phyloP scores from a whole-genome alignment of 2,113 vertebrate genomes.

The Ammodytes dubius region DNA sequence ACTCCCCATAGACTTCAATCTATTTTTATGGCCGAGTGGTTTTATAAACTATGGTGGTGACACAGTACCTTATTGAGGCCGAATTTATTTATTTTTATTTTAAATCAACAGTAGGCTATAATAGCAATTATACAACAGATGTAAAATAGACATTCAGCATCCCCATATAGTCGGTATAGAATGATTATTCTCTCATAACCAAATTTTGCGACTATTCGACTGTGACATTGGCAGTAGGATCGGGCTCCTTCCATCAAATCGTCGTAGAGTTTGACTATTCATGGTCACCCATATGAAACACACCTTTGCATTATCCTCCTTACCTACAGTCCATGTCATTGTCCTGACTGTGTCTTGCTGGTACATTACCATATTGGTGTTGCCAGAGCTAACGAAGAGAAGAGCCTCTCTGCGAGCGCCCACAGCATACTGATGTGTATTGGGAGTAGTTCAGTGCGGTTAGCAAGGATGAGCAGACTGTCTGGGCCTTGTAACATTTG shows the following conservation, averaged over 20 bases:
- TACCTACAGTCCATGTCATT: conserved; percentile 26
- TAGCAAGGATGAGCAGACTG: conserved; percentile 17
- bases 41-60: conserved; percentile 7
- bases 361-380: conserved; percentile 8
- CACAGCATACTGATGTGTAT: conserved; percentile 26
- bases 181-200: too few species aligned
- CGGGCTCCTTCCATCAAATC: too few species aligned
- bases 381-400: conserved; percentile 39
- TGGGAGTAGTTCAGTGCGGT: conserved; percentile 28
- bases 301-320: neutral
- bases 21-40: conserved; percentile 45
- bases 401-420: conserved; percentile 26
- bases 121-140: too few species aligned
- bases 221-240: too few species aligned
- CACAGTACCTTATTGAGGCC: conserved; percentile 64
- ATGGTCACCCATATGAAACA: neutral
- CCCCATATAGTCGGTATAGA: too few species aligned
- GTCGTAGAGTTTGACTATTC: neutral
- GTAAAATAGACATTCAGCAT: too few species aligned
- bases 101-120: too few species aligned
- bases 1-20: conserved; percentile 58
- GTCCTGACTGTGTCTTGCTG: conserved; percentile 16
- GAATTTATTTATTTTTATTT: neutral
- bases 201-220: too few species aligned
- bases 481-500: conserved; percentile 37